phyloP scores from a whole-genome alignment of 2,113 vertebrate genomes.

The Mus spicilegus region DNA sequence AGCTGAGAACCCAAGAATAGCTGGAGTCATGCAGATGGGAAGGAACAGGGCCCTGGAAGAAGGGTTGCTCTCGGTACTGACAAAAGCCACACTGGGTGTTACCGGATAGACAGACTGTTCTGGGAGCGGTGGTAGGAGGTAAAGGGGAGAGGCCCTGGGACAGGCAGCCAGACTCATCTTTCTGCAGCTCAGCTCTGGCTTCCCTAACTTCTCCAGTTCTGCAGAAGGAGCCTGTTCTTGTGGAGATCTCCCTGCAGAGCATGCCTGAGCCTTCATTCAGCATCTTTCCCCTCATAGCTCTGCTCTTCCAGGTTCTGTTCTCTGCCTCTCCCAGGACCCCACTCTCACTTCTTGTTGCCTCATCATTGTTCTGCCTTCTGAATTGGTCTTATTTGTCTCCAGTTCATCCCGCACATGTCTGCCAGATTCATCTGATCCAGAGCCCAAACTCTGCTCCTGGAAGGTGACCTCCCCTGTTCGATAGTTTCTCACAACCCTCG shows the following conservation, averaged over 20 bases:
- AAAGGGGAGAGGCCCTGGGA: not conserved
- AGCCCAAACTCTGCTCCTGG: not conserved
- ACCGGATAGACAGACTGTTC: not conserved
- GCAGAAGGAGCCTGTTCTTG: not conserved
- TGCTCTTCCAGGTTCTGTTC: too few relatives aligned
- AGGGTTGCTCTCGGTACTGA: not conserved
- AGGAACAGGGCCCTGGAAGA: not conserved
- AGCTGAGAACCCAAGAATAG: not conserved
- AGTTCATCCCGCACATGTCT: not conserved
- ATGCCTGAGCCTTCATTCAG: accelerated
- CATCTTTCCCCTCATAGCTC: not conserved
- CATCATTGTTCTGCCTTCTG: not conserved
- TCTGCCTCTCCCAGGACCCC: too few relatives aligned
- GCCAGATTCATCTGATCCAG: not conserved
- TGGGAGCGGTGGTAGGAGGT: not conserved
- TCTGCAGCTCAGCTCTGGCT: not conserved
- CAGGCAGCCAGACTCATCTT: not conserved
- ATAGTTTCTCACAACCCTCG: not conserved
- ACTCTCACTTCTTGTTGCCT: not conserved
- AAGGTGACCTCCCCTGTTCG: not conserved
- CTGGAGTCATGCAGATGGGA: not conserved
- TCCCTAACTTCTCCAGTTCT: not conserved
- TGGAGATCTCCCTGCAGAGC: not conserved
- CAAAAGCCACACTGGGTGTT: not conserved
- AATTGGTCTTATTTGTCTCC: not conserved